phyloP scores from a whole-genome alignment of 35 echinoderm and acorn worm species.

The Hemicentrotus pulcherrimus region DNA sequence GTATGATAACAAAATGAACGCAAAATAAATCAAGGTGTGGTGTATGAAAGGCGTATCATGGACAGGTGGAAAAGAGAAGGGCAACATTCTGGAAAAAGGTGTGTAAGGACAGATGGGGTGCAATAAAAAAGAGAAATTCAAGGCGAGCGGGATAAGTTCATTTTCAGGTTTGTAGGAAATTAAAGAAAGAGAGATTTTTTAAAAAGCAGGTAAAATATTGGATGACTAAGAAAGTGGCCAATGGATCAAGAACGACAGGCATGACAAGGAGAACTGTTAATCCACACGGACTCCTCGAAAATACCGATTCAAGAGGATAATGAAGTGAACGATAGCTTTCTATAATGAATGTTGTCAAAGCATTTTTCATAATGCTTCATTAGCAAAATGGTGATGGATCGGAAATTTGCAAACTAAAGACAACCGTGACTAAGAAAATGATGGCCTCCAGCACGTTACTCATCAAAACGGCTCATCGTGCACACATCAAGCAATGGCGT shows the following conservation, averaged over 20 bases:
- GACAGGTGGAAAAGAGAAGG: no score
- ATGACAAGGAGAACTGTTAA: not conserved
- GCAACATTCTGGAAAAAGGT: no score
- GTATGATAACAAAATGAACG: no score
- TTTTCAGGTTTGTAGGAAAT: no score
- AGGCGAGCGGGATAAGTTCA: no score
- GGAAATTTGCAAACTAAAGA: not conserved
- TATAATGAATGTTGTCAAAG: not conserved
- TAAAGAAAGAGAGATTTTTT: no score
- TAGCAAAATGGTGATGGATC: not conserved
- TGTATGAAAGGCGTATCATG: no score
- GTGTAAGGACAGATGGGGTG: no score
- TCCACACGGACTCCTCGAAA: not conserved
- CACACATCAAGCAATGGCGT: not conserved
- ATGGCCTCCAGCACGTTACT: not conserved
- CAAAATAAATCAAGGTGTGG: no score
- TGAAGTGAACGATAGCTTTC: not conserved
- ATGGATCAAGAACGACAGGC: not conserved
- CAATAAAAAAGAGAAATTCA: no score
- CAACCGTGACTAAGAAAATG: not conserved
- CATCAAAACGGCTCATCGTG: not conserved
- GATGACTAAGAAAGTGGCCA: not conserved
- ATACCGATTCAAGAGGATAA: not conserved
- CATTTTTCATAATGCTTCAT: conserved; percentile 19
- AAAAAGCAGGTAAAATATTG: not conserved